These are phyloP conservation scores for Dicyrtomina minuta DNA, from an alignment of 2,888 invertebrate genomes.

Conservation along the genomic window DNA sequence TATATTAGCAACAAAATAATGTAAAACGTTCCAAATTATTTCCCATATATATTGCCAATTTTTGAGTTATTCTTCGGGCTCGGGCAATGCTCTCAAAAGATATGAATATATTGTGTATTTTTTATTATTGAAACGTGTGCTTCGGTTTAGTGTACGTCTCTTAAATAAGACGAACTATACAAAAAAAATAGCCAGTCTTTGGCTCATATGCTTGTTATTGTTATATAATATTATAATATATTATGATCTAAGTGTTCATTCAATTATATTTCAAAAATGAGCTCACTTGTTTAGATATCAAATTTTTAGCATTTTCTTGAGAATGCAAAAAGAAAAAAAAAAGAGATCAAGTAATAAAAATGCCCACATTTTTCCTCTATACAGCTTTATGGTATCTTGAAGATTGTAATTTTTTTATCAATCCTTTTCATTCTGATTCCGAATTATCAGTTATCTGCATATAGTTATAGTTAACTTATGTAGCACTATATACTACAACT, in stretches of 20 bases:
- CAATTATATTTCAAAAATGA: constrained; percentile 50
- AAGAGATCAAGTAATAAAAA: constrained; percentile 39
- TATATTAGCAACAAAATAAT: not conserved
- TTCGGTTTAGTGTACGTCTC: constrained; percentile 41
- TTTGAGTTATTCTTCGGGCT: too few relatives aligned
- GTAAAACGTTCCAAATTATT: constrained; percentile 2
- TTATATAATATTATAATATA: constrained; percentile 48
- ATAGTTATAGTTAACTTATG: too few relatives aligned
- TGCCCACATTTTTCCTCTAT: constrained; percentile 44
- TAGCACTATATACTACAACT: too few relatives aligned
- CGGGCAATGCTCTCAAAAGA: constrained; percentile 31
- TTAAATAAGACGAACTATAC: constrained; percentile 41
- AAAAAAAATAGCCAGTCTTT: constrained; percentile 35
- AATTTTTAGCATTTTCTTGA: constrained; percentile 45
- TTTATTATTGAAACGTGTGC: constrained; percentile 47
- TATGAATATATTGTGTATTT: constrained; percentile 47
- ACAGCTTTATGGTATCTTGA: not conserved
- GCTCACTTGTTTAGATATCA: constrained; percentile 50
- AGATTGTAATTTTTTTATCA: too few relatives aligned
- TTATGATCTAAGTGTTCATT: constrained; percentile 47
- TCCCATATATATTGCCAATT: constrained; percentile 2
- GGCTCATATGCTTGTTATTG: constrained; percentile 48
- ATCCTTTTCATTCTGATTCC: too few relatives aligned
- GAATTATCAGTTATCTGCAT: too few relatives aligned
- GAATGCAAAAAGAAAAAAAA: constrained; percentile 40